phyloP scores from a whole-genome alignment of 2,888 invertebrate species.

The Griposia aprilina region DNA sequence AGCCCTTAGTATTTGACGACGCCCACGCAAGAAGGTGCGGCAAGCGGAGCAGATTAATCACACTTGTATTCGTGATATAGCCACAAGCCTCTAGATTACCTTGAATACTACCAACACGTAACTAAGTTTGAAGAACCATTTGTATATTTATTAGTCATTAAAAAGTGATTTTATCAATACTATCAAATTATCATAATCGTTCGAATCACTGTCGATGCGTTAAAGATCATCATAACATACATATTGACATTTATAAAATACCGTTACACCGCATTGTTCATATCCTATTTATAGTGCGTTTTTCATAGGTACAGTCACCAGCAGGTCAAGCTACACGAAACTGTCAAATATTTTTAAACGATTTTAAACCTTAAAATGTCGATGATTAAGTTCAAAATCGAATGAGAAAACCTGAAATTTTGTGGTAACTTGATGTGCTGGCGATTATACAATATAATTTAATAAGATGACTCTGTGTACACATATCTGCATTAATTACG shows the following conservation, averaged over 20 bases:
- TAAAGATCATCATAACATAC: slow-evolving; percentile 6
- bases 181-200: slow-evolving; percentile 10
- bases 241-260: slow-evolving; percentile 24
- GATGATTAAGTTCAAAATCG: too few relatives aligned
- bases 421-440: too few relatives aligned
- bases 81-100: slow-evolving; percentile 26
- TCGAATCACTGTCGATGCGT: slow-evolving; percentile 23
- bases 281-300: slow-evolving; percentile 26
- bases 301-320: not conserved
- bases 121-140: slow-evolving; percentile 2
- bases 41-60: slow-evolving; percentile 24
- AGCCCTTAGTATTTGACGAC: slow-evolving; percentile 2
- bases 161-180: not conserved
- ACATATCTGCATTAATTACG: slow-evolving; percentile 21
- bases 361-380: too few relatives aligned
- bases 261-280: slow-evolving; percentile 25
- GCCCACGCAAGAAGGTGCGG: slow-evolving; percentile 31
- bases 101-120: slow-evolving; percentile 19
- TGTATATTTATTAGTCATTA: slow-evolving; percentile 9
- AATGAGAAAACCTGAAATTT: too few relatives aligned
- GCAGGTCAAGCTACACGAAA: too few relatives aligned
- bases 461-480: slow-evolving; percentile 13
- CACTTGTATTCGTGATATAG: slow-evolving; percentile 16
- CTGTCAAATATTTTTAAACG: too few relatives aligned
- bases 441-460: slow-evolving; percentile 8